phyloP scores from a whole-genome alignment of 2,113 vertebrate species.

The Cettia cetti region DNA sequence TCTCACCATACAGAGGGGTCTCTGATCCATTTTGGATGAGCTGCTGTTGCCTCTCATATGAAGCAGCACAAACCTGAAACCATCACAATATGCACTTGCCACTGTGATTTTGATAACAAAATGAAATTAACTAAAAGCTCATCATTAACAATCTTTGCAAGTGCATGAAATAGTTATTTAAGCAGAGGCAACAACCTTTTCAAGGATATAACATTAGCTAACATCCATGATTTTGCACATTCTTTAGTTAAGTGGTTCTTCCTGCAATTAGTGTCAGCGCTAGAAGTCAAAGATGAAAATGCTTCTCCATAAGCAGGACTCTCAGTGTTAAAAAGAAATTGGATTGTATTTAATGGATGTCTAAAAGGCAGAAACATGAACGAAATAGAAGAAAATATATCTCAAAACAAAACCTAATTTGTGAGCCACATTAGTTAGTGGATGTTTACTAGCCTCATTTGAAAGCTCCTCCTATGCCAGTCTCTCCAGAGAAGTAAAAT shows the following conservation, averaged over 20 bases:
- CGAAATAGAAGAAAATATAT: not conserved
- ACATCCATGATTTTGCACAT: not conserved
- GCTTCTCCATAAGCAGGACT: not conserved
- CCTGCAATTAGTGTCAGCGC: not conserved
- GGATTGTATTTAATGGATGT: not conserved
- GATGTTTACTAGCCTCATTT: not conserved
- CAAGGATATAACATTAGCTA: not conserved
- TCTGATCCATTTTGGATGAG: not conserved
- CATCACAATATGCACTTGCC: not conserved
- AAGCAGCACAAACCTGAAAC: not conserved
- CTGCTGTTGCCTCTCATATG: not conserved
- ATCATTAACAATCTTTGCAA: not conserved
- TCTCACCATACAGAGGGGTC: not conserved
- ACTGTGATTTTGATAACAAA: not conserved
- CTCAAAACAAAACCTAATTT: not conserved
- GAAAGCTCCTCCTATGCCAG: not conserved
- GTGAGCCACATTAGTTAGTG: not conserved
- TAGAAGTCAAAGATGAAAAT: not conserved
- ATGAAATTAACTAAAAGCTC: not conserved
- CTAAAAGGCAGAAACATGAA: not conserved
- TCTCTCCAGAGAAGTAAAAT: not conserved
- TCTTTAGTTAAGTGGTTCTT: not conserved
- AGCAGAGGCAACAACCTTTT: not conserved
- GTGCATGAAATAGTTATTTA: not conserved
- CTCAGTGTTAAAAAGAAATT: not conserved